Evolutionary conservation across 2,113 vertebrate genomes (phyloP).

Genomic region (Glaucomys volans): DNA sequence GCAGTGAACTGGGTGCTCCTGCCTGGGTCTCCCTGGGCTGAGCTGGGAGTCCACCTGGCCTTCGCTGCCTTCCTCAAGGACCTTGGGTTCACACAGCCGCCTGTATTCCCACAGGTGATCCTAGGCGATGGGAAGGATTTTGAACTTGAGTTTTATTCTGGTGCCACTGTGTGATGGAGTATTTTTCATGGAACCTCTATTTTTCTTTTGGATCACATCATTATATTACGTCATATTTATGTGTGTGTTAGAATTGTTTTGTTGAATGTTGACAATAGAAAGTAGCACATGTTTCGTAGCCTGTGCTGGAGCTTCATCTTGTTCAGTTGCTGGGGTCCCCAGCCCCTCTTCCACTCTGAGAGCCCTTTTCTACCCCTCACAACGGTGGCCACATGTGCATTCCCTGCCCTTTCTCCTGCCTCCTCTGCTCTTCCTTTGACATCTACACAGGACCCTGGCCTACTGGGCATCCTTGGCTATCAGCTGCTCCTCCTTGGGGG

Average conservation of each 20-base stretch:
- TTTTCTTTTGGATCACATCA: neutral
- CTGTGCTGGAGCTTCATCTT: rapidly evolving
- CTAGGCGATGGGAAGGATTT: neutral
- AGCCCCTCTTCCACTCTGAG: rapidly evolving
- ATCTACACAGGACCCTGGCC: rapidly evolving
- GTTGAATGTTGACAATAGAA: neutral
- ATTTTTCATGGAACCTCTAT: neutral
- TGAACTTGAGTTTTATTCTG: neutral
- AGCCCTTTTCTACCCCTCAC: neutral
- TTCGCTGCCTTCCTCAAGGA: neutral
- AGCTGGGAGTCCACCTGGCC: rapidly evolving
- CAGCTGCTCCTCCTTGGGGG: neutral
- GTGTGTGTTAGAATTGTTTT: neutral
- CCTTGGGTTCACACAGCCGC: no score
- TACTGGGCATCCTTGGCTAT: neutral
- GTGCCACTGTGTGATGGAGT: rapidly evolving
- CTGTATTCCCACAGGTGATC: neutral
- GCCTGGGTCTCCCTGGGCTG: rapidly evolving
- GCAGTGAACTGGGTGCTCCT: no score
- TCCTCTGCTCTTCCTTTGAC: rapidly evolving
- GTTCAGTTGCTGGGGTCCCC: rapidly evolving
- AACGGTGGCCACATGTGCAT: rapidly evolving
- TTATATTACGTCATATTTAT: neutral
- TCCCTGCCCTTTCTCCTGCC: neutral
- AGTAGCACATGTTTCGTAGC: rapidly evolving